Evolutionary conservation across 2,797 vertebrate species (phyloP), one percentile per base, ranked within the genome.

Genomic region (Anguilla megastoma): DNA sequence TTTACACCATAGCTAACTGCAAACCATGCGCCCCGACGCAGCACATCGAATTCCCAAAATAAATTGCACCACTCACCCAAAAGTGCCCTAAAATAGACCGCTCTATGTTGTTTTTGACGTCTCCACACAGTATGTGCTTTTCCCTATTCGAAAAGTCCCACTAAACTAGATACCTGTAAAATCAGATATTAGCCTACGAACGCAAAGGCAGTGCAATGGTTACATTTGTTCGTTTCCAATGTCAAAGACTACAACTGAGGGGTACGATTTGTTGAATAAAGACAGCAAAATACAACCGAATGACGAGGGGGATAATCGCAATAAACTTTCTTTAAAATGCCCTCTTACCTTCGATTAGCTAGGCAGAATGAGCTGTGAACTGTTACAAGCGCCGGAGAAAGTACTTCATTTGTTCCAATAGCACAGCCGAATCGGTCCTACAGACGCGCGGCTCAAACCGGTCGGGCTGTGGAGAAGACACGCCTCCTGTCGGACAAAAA

Each of bases 401-500:
- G 91, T 93, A 95, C 93, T 96, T 94, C 91, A 89, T 93, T 94
- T 93, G 94, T 93, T 94, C 92, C 92, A 91, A 89, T 89, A 91
- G 91, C 91, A 86, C 89, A 94, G 92, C 89, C 48, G 92, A 90
- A 90, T 87, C 89, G 91, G 92, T 94, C 90, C 88, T 89, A 89
- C 88, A 90, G 91, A 90, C 92, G 91, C 80, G 88, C 90, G 89
- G 92, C 90, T 94, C 92, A 89, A 48, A 91, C 91, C 91, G 90
- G 88, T 92, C 89, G 89, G 92, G 92, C 92, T 90, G 94, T 92
- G 94, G 94, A 92, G 95, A 94, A 94, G 97, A 96, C 96, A 97
- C 97, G 97, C 98, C 98, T 97, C 97, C 97, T 96, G 94, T 96
- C 91, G 95, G 96, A 95, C 95, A 93, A 87, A 89, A 92, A 90